Evolutionary conservation across 2,888 invertebrate species (phyloP).

Genomic region (Eupithecia insigniata): DNA sequence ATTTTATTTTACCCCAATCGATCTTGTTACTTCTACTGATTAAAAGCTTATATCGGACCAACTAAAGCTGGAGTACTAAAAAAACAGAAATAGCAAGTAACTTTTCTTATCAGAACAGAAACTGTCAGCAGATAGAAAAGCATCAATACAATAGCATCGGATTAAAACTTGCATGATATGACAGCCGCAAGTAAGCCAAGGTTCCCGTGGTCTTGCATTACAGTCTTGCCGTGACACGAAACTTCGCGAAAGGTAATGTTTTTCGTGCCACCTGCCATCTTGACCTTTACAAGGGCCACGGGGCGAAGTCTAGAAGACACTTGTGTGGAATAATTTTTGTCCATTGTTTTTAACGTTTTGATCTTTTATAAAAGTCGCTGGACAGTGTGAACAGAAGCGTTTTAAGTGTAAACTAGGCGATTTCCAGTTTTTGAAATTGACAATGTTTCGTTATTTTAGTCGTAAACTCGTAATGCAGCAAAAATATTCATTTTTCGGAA

Average conservation of each 20-base stretch:
- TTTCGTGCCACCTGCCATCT: slow-evolving; percentile 13
- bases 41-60: too few species aligned
- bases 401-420: background rate
- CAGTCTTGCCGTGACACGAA: slow-evolving; percentile 28
- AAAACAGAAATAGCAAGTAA: too few species aligned
- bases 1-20: too few species aligned
- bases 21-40: too few species aligned
- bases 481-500: background rate
- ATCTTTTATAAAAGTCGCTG: background rate
- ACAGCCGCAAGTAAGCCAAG: slow-evolving; percentile 27
- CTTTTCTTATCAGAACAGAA: too few species aligned
- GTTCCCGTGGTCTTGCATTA: slow-evolving; percentile 17
- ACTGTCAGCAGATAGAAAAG: background rate
- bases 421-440: background rate
- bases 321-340: background rate
- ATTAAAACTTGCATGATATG: slow-evolving; percentile 8
- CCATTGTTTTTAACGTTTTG: background rate
- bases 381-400: background rate
- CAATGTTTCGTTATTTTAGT: background rate
- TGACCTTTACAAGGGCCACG: slow-evolving; percentile 8
- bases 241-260: slow-evolving; percentile 27
- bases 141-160: background rate
- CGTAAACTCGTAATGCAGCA: background rate
- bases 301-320: background rate
- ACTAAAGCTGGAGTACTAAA: too few species aligned